These are phyloP conservation scores for Pollachius pollachius DNA, from an alignment of 2,113 vertebrate species.

Conservation along the genomic window DNA sequence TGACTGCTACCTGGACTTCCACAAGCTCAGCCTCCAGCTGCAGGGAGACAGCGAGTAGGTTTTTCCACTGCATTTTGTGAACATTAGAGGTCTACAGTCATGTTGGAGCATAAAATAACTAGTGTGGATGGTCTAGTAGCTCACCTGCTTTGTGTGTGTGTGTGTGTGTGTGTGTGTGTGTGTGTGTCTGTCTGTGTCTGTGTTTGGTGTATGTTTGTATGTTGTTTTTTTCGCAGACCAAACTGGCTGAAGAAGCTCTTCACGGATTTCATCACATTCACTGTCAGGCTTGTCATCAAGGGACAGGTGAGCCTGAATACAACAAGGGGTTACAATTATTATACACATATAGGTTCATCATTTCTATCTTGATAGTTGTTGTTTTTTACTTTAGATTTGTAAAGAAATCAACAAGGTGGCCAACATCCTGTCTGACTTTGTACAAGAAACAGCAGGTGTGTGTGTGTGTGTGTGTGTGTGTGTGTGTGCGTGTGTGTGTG, in stretches of 20 bases:
- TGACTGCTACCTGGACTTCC: constrained; percentile 79
- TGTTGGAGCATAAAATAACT: no score
- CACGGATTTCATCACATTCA: constrained; percentile 84
- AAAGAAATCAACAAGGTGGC: constrained; percentile 83
- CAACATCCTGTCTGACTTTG: constrained; percentile 78
- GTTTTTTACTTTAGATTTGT: constrained; percentile 76
- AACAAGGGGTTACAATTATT: background rate
- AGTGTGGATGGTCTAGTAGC: no score
- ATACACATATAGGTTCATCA: background rate
- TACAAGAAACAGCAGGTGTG: constrained; percentile 79
- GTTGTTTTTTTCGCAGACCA: constrained; percentile 64
- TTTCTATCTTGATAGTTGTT: background rate
- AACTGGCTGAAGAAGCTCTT: constrained; percentile 85
- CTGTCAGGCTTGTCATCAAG: constrained; percentile 83
- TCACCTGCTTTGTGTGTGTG: no score
- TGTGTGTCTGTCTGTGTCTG: background rate
- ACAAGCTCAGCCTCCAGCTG: constrained; percentile 78
- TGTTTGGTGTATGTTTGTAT: no score
- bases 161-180: no score
- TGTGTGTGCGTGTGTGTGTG: constrained; percentile 9
- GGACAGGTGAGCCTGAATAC: constrained; percentile 75
- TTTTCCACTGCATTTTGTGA: no score
- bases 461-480: background rate
- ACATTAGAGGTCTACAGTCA: no score
- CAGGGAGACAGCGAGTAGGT: constrained; percentile 83